Base-by-base conservation (phyloP, 1,140 invertebrate species). In the Spodoptera frugiperda region DNA sequence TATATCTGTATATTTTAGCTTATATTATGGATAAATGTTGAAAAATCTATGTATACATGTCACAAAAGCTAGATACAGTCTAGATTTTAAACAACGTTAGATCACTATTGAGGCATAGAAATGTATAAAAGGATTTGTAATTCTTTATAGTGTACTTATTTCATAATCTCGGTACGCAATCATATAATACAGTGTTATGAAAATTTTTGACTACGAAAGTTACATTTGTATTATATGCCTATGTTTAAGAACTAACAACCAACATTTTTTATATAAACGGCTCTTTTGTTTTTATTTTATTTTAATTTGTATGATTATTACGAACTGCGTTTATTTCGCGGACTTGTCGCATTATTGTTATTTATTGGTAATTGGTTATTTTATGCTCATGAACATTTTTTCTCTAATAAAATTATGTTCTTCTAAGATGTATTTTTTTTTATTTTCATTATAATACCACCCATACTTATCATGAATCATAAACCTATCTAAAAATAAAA, bases 391-490 rank as follows among this genome's bases (percentile, higher is more conserved):
- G 84, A 84, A 89, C 84, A 89, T 89, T 89, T 85, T 77, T 91
- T 87, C 87, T 89, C 81, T 87, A 92, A 91, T 91, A 91, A 92
- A 91, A 87, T 86, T 90, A 91, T 92, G 90, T 91, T 90, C 87
- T 90, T 82, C 57, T 78, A 80, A 80, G 14, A 68, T 30, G 48
- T 25, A n/a, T 54, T 51, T 51, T 67, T 76, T 55, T 78, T 76
- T 74, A 19, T 25, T 61, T 61, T 14, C 19, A 15, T 9, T 14
- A 61, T 17, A 14, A 0, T 11, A n/a, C 33, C 55, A 10, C 11
- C 3, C 10, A 30, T n/a, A 3, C 5, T 57, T 14, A 51, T n/a
- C n/a, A n/a, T n/a, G n/a, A 51, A 51, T 25, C 25, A 0, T 25
- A n/a, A n/a, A n/a, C n/a, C n/a, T 25, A 25, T 25, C 5, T 25